Base-by-base conservation (phyloP, 1,140 invertebrate genomes). In the Popillia japonica region DNA sequence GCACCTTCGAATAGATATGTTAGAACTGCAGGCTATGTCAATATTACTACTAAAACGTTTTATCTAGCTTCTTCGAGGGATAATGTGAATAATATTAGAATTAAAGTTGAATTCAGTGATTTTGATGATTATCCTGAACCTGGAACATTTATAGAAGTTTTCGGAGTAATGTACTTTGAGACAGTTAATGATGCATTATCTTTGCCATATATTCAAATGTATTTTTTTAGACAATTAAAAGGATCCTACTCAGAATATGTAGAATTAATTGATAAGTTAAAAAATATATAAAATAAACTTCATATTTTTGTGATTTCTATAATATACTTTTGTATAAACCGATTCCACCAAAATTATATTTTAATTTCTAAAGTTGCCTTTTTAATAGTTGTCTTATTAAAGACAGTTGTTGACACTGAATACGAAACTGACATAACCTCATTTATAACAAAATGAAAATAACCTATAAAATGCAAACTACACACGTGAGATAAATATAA, bases 211-310 rank as follows among this genome's bases (percentile, higher is more conserved):
- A 20, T 68, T 9, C 61, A 68, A n/a, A 34, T 68, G 20, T 68
- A 68, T 68, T 68, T 68, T 8, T 34, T 10, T 22, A 68, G 61
- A 68, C 20, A 27, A 27, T 14, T 68, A 27, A 68, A 10, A 27
- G 61, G 61, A 68, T 68, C 61, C 3, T 68, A 68, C 27, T 4
- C 61, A 68, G 61, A 68, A 34, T 68, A 68, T 68, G 20, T 68
- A 14, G 8, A 68, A 22, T 34, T 68, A 34, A 27, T 27, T 68
- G 8, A 68, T 11, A 27, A 27, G 27, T 34, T 68, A 10, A 68
- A 68, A 34, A 68, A 20, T 68, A 22, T 68, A 22, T 68, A 34
- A 14, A 34, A 68, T 68, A 34, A 68, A 27, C 3, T 22, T n/a
- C n/a, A n/a, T n/a, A n/a, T n/a, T n/a, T n/a, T n/a, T n/a, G n/a